Evolutionary conservation across 2,888 invertebrate genomes (phyloP).

Genomic region (Sussaba pulchella): DNA sequence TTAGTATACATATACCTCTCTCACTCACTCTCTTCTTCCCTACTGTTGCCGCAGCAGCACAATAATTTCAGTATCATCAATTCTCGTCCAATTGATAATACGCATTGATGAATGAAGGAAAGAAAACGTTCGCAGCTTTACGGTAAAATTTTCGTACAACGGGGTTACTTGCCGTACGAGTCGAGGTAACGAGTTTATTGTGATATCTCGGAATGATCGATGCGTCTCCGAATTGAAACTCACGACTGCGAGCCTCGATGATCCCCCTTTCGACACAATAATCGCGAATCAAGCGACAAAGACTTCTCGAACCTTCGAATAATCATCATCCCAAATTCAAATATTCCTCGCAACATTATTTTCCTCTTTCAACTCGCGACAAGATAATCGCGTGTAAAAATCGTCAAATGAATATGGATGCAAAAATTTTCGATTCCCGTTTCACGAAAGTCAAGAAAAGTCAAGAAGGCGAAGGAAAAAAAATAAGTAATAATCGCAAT

Average conservation of each 20-base stretch:
- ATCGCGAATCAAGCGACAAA: not conserved
- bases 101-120: too few species aligned
- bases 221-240: constrained; percentile 30
- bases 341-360: not conserved
- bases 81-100: too few species aligned
- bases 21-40: too few species aligned
- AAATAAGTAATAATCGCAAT: constrained; percentile 8
- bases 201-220: constrained; percentile 65
- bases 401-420: too few species aligned
- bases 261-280: not conserved
- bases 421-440: too few species aligned
- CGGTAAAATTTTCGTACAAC: too few species aligned
- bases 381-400: not conserved
- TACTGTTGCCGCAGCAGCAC: too few species aligned
- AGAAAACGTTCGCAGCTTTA: too few species aligned
- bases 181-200: constrained; percentile 67
- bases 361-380: not conserved
- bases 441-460: not conserved
- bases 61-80: too few species aligned
- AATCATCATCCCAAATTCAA: not conserved
- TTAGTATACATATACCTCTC: too few species aligned
- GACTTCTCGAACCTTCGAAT: not conserved
- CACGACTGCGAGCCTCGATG: constrained; percentile 12
- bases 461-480: not conserved
- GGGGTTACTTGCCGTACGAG: too few species aligned